Conservation (phyloP, 2,888 invertebrate genomes). For the Synanthedon myopaeformis region DNA sequence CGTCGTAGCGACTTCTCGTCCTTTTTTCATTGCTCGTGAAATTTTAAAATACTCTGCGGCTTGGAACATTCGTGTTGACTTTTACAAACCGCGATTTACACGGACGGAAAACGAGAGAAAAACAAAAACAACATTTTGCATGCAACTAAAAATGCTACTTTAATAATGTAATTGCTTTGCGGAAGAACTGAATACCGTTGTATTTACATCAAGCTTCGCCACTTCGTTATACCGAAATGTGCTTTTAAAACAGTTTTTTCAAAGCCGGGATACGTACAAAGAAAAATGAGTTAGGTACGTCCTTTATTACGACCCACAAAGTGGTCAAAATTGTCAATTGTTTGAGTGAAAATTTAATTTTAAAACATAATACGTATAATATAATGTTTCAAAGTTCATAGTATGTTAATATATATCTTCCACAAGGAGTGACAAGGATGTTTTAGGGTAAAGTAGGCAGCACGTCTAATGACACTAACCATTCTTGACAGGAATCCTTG, state of each 20-base stretch:
- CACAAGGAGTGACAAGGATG: no score
- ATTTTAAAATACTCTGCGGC: conserved; percentile 13
- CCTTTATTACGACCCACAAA: neutral
- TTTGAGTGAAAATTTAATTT: neutral
- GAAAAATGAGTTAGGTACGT: neutral
- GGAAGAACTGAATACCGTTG: conserved; percentile 2
- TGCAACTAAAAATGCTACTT: conserved; percentile 7
- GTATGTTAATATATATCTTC: no score
- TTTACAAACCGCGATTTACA: neutral
- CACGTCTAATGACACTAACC: no score
- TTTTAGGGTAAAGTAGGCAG: no score
- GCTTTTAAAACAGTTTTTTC: conserved; percentile 3
- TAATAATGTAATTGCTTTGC: conserved; percentile 3
- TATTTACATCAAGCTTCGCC: conserved; percentile 4
- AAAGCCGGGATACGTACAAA: neutral
- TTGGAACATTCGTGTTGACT: conserved; percentile 8
- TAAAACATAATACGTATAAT: no score
- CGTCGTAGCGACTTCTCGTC: neutral
- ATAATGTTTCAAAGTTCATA: no score
- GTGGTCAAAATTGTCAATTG: neutral
- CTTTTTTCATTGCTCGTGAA: conserved; percentile 6
- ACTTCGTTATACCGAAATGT: conserved; percentile 5
- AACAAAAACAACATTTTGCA: conserved; percentile 10
- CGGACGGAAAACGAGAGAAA: conserved; percentile 2
- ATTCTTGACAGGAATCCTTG: no score